Conservation (phyloP, 1,140 invertebrate species). For the Drosophila ironensis region DNA sequence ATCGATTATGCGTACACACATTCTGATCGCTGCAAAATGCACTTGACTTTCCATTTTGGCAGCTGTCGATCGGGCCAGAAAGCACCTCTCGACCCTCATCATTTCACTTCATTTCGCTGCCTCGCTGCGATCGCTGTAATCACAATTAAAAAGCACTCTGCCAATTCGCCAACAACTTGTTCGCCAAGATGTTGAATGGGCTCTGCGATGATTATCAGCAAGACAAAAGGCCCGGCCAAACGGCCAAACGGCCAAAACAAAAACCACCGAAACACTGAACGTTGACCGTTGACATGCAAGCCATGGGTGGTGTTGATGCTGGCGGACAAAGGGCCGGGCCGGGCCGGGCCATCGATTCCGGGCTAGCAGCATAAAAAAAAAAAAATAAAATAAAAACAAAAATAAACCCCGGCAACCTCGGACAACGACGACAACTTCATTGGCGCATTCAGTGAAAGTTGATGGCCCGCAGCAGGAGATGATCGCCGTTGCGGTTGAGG, state of each 20-base stretch:
- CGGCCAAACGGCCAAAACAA: too few relatives aligned
- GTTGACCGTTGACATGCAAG: slow-evolving; percentile 38
- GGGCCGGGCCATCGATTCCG: slow-evolving; percentile 7
- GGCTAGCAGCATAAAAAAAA: background rate
- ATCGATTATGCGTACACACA: slow-evolving; percentile 7
- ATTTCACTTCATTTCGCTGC: slow-evolving; percentile 7
- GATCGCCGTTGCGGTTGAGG: slow-evolving; percentile 11
- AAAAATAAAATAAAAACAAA: background rate
- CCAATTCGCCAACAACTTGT: slow-evolving; percentile 53
- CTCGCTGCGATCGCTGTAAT: slow-evolving; percentile 36
- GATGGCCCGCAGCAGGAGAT: slow-evolving; percentile 47
- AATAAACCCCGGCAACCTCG: background rate
- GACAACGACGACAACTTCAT: slow-evolving; percentile 32
- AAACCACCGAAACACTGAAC: slow-evolving; percentile 33
- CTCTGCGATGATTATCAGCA: slow-evolving; percentile 9
- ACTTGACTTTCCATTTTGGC: slow-evolving; percentile 40
- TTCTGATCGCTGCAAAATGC: slow-evolving; percentile 21
- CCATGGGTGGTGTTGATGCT: background rate
- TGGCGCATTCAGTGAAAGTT: slow-evolving; percentile 50
- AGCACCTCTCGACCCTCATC: background rate
- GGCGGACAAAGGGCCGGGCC: slow-evolving; percentile 20
- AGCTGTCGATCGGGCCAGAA: slow-evolving; percentile 3
- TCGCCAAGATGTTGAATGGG: slow-evolving; percentile 10
- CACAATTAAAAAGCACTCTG: slow-evolving; percentile 77
- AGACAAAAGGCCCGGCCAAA: slow-evolving; percentile 25